Conservation (phyloP, 2,113 vertebrate species). For the Ploceus nigricollis region DNA sequence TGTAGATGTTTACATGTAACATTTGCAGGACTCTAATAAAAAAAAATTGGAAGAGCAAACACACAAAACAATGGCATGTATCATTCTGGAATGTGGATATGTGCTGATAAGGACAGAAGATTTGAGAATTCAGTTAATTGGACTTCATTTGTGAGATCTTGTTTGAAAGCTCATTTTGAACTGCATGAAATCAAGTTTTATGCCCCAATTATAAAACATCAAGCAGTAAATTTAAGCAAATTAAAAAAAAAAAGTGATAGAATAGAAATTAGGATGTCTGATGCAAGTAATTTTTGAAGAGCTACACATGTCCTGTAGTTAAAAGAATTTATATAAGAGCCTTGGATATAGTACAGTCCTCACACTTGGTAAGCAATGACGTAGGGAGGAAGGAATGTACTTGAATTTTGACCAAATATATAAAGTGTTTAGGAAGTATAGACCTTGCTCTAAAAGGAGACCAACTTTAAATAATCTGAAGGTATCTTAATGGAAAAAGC, state of each 20-base stretch:
- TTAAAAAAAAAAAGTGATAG: neutral
- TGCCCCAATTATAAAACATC: neutral
- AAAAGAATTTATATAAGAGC: neutral
- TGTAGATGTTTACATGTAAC: neutral
- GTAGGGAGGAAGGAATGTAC: neutral
- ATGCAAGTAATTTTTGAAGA: neutral
- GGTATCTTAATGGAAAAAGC: neutral
- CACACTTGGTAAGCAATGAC: neutral
- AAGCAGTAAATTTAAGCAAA: neutral
- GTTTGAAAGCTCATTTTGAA: neutral
- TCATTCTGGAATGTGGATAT: neutral
- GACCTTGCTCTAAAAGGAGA: neutral
- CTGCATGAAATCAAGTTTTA: neutral
- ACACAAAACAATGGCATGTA: neutral
- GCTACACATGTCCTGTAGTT: neutral
- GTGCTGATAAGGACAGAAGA: neutral
- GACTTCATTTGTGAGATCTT: neutral
- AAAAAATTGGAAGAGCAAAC: neutral
- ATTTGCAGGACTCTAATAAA: neutral
- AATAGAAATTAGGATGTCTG: neutral
- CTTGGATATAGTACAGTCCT: neutral
- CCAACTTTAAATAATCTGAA: neutral
- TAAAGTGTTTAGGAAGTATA: neutral
- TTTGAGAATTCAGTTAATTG: neutral
- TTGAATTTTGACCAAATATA: constrained; percentile 34